Evolutionary conservation across 2,113 vertebrate species (phyloP).

Genomic region (Megaceryle maxima): DNA sequence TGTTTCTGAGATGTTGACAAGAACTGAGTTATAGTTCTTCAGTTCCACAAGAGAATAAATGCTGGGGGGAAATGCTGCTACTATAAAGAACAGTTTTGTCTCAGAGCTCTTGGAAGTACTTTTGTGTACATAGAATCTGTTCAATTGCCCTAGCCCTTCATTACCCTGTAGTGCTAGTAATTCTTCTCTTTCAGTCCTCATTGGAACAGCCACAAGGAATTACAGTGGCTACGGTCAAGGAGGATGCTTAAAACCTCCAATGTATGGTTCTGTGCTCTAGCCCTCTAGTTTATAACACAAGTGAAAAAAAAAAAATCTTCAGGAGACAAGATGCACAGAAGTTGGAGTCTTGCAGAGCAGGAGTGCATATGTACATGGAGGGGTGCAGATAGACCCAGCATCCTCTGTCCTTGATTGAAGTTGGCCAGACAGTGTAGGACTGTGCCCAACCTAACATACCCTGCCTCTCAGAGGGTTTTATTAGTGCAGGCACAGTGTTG

Average conservation of each 20-base stretch:
- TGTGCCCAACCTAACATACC: neutral
- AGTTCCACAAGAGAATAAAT: neutral
- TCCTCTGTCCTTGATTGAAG: neutral
- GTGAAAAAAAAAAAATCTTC: neutral
- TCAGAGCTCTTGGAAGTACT: neutral
- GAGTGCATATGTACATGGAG: rapidly evolving
- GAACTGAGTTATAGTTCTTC: neutral
- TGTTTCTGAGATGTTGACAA: neutral
- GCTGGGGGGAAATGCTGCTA: neutral
- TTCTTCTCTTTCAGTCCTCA: neutral
- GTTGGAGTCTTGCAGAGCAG: neutral
- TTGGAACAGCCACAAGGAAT: neutral
- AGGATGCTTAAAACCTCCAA: neutral
- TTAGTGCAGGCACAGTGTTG: constrained; percentile 16
- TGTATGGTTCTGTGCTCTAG: neutral
- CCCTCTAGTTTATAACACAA: neutral
- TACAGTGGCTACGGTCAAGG: neutral
- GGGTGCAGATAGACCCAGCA: neutral
- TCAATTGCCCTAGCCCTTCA: neutral
- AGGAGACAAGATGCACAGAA: neutral
- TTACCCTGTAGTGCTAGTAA: neutral
- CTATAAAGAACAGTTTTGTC: neutral
- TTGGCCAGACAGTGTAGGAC: constrained; percentile 48
- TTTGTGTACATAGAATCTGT: neutral
- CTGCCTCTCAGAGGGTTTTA: constrained; percentile 13